Evolutionary conservation across 2,888 invertebrate species (phyloP).

Genomic region (Pelosia muscerda): DNA sequence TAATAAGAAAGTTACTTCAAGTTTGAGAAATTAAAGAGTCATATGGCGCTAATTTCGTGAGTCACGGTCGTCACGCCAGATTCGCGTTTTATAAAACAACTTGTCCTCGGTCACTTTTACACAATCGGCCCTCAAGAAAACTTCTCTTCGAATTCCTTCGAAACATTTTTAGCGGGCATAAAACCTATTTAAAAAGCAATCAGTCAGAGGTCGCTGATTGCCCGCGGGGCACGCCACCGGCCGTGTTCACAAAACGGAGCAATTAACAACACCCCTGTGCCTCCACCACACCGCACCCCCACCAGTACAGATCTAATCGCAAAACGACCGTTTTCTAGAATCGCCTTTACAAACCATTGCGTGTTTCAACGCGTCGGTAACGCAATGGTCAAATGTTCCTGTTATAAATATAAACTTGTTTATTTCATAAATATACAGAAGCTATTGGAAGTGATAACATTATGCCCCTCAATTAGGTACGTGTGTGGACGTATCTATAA

Average conservation of each 20-base stretch:
- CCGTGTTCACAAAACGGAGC: conserved; percentile 87
- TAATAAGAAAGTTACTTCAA: conserved; percentile 7
- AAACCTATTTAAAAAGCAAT: conserved; percentile 87
- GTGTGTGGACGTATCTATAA: background rate
- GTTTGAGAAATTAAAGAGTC: conserved; percentile 47
- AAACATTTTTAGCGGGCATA: conserved; percentile 84
- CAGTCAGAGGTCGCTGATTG: conserved; percentile 85
- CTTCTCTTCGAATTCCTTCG: conserved; percentile 79
- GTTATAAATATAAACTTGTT: conserved; percentile 44
- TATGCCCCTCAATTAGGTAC: conserved; percentile 2
- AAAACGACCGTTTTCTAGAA: conserved; percentile 87
- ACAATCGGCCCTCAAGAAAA: conserved; percentile 71
- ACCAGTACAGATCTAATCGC: conserved; percentile 81
- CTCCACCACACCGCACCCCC: conserved; percentile 59
- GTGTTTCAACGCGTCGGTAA: conserved; percentile 67
- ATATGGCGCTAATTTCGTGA: conserved; percentile 41
- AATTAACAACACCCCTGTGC: conserved; percentile 80
- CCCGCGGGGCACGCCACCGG: conserved; percentile 81
- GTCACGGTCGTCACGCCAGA: conserved; percentile 62
- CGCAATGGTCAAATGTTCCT: conserved; percentile 52
- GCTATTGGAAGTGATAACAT: conserved; percentile 31
- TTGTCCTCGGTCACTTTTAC: conserved; percentile 69
- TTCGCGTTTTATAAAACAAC: conserved; percentile 65
- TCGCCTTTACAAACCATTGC: conserved; percentile 84
- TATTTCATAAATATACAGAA: conserved; percentile 40